phyloP scores from a whole-genome alignment of 2,113 vertebrate genomes.

The Trichomycterus rosablanca region DNA sequence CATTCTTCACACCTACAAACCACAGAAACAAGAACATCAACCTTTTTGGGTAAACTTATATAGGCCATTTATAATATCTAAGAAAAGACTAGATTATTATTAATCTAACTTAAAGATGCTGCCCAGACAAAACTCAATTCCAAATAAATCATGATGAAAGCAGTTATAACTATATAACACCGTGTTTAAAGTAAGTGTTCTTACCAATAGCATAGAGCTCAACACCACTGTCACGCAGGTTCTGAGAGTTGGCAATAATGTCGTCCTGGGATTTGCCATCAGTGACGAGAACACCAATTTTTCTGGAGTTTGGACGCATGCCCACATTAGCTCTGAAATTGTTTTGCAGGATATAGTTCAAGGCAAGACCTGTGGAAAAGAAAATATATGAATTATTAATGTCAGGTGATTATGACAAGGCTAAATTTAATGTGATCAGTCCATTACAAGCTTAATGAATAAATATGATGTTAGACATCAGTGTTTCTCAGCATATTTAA shows the following conservation, averaged over 20 bases:
- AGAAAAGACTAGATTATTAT: too few species aligned
- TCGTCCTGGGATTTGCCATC: conserved; percentile 98
- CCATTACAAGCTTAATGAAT: too few species aligned
- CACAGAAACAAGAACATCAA: background rate
- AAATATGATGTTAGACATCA: too few species aligned
- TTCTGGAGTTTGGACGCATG: conserved; percentile 81
- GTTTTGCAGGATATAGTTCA: conserved; percentile 89
- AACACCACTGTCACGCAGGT: conserved; percentile 75
- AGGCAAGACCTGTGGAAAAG: conserved; percentile 78
- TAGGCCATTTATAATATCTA: too few species aligned
- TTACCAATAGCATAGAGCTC: conserved; percentile 93
- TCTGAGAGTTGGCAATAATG: conserved; percentile 77
- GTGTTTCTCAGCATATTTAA: too few species aligned
- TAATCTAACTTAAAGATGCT: background rate
- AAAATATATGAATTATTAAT: background rate
- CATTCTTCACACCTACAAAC: conserved; percentile 91
- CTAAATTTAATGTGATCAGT: too few species aligned
- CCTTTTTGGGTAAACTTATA: background rate
- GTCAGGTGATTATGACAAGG: too few species aligned
- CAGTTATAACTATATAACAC: background rate
- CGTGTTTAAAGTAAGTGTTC: conserved; percentile 24
- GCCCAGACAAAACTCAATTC: background rate
- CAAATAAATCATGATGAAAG: background rate
- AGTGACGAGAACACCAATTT: conserved; percentile 93
- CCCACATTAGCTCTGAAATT: conserved; percentile 84